Base-by-base conservation (phyloP, 2,888 invertebrate species). In the Amphipyra berbera region DNA sequence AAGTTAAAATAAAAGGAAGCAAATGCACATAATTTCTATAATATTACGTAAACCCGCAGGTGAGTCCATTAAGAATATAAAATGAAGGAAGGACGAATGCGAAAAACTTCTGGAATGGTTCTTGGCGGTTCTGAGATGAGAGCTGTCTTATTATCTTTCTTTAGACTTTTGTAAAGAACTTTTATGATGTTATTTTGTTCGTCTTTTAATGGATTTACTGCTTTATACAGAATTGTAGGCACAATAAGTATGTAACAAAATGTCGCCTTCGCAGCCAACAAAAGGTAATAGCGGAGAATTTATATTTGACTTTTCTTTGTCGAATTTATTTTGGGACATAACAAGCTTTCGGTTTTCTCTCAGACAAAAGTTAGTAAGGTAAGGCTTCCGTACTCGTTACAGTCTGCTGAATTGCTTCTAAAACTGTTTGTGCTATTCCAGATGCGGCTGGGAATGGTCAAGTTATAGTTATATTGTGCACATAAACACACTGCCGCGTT, bases 1-100 rank as follows among this genome's bases (percentile, higher is more conserved):
- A 59, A 40, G 57, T 68, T 68, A 49, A 75, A 78, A 78, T 78
- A 78, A 73, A 70, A 72, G 68, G 47, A 66, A 56, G 63, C 53
- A 59, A 68, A 62, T 74, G 72, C 75, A 78, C 75, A 76, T 81
- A 80, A 82, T 81, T 81, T 80, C 77, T 77, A 79, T 74, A 74
- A 79, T 72, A 81, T 82, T 79, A 80, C 74, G 74, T 71, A 78
- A 77, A 81, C 78, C 78, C 73, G 81, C 83, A 84, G 86, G 86
- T 86, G 83, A 88, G 84, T 88, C 89, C 88, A 89, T 88, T 90
- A 89, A 81, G 86, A 89, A 88, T 86, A 88, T 88, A 86, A 89
- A 90, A 87, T 85, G 85, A 83, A 84, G 83, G 82, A 75, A 78
- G 79, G 83, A 82, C 78, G 82, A 86, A 87, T 87, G 85, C 83